Conservation (phyloP, 2,797 vertebrate genomes). For the Gambusia yucatana region DNA sequence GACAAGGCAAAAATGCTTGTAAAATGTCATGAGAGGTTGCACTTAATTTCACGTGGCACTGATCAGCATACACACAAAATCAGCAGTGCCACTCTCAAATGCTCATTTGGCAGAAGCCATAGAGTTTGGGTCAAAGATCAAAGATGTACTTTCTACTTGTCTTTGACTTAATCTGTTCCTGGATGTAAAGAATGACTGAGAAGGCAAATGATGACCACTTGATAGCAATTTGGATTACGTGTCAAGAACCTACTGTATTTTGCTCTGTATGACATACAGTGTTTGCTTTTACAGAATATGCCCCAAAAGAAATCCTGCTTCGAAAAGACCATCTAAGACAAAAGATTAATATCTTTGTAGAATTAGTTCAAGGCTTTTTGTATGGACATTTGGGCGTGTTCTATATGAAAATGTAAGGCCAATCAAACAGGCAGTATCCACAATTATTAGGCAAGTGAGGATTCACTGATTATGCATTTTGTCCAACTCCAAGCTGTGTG, state of each 20-base stretch:
- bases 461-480: not conserved
- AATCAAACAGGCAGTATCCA: slow-evolving; percentile 14
- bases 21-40: slow-evolving; percentile 19
- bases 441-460: not conserved
- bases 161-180: slow-evolving; percentile 66
- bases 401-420: slow-evolving; percentile 13
- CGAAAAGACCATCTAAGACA: not conserved
- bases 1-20: slow-evolving; percentile 16
- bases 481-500: not conserved
- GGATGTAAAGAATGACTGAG: slow-evolving; percentile 48
- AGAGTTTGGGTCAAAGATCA: slow-evolving; percentile 68
- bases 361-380: slow-evolving; percentile 15
- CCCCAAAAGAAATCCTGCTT: slow-evolving; percentile 27
- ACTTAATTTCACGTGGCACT: slow-evolving; percentile 17
- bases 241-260: not conserved
- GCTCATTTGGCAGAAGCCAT: slow-evolving; percentile 50
- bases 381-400: slow-evolving; percentile 13
- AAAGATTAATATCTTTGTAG: slow-evolving; percentile 19
- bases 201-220: slow-evolving; percentile 64
- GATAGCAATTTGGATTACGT: slow-evolving; percentile 48
- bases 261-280: not conserved
- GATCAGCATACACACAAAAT: slow-evolving; percentile 48
- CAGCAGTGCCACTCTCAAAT: slow-evolving; percentile 41
- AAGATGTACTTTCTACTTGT: slow-evolving; percentile 64
- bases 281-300: slow-evolving; percentile 1